These are phyloP conservation scores for Phalacrocorax brasilianus DNA, from an alignment of 2,113 vertebrate genomes.

Conservation along the genomic window DNA sequence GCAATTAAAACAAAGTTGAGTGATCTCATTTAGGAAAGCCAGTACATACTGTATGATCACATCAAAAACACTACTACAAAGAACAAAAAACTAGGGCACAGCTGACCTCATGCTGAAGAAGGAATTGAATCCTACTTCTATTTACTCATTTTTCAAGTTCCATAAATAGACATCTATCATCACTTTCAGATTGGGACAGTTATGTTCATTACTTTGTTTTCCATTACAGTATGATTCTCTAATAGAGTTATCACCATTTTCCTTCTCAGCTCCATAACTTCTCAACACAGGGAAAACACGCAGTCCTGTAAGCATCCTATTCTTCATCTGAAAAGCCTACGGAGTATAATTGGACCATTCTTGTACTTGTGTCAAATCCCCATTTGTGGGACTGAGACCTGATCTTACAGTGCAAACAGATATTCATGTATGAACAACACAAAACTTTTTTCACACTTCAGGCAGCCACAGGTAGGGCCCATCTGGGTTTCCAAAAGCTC, in stretches of 20 bases:
- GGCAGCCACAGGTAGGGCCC: background rate
- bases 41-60: background rate
- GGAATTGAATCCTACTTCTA: background rate
- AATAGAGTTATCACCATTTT: background rate
- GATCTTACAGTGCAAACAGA: background rate
- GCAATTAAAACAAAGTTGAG: background rate
- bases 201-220: background rate
- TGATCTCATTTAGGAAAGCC: background rate
- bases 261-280: background rate
- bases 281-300: background rate
- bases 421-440: rapidly evolving
- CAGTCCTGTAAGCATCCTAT: background rate
- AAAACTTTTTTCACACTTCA: background rate
- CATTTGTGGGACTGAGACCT: background rate
- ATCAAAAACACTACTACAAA: background rate
- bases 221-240: background rate
- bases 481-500: background rate
- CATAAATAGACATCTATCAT: background rate
- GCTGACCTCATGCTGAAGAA: background rate
- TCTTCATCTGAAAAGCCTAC: background rate
- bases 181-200: background rate
- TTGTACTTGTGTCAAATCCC: too few species aligned
- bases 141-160: background rate
- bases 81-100: background rate
- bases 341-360: rapidly evolving